A percentile compares a stretch with the other conserved stretches of the same genome.
phyloP scores from a whole-genome alignment of 2,113 vertebrate species.

The Onychorhynchus coronatus region DNA sequence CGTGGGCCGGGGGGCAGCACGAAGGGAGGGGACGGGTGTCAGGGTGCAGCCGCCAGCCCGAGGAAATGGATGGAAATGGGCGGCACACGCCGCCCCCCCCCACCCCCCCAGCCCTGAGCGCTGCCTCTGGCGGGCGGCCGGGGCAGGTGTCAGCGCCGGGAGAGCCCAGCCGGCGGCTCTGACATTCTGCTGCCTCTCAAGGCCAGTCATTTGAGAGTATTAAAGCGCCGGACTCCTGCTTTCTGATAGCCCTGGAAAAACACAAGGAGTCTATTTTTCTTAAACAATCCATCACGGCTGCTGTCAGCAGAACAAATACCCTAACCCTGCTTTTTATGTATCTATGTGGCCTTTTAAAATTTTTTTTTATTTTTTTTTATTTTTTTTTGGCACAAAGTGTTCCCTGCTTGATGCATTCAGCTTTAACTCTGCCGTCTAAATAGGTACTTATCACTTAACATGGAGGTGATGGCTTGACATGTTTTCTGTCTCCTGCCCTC shows the following conservation, averaged over 20 bases:
- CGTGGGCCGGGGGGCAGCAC: background rate
- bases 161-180: background rate
- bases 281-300: constrained; percentile 73
- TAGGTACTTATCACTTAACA: constrained; percentile 79
- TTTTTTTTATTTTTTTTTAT: background rate
- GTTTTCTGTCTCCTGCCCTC: constrained; percentile 70
- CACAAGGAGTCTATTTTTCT: constrained; percentile 70
- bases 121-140: background rate
- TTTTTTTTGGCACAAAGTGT: constrained; percentile 58
- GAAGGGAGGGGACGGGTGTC: background rate
- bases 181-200: constrained; percentile 66
- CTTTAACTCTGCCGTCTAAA: constrained; percentile 73
- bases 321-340: constrained; percentile 61
- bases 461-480: constrained; percentile 73
- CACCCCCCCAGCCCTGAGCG: background rate
- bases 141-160: constrained; percentile 40
- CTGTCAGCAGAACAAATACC: constrained; percentile 76
- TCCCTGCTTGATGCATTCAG: constrained; percentile 65
- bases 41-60: background rate
- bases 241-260: constrained; percentile 67
- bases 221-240: constrained; percentile 68
- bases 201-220: constrained; percentile 68
- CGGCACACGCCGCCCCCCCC: background rate
- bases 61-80: constrained; percentile 49
- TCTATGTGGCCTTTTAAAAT: constrained; percentile 38